Conservation (phyloP, 2,113 vertebrate genomes). For the Odobenus rosmarus region DNA sequence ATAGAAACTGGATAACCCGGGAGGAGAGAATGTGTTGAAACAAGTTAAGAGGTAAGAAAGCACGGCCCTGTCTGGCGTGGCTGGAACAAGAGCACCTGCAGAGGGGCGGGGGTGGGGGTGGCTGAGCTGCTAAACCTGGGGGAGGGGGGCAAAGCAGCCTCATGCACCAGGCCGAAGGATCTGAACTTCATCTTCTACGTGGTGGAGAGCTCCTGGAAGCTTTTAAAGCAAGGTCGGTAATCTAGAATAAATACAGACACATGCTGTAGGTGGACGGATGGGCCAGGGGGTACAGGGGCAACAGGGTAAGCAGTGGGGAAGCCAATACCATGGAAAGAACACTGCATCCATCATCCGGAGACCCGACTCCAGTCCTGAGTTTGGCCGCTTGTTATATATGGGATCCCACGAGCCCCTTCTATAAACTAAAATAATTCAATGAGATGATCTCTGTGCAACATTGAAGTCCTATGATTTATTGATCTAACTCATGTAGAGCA, state of each 20-base stretch:
- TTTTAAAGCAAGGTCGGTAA: fast-evolving
- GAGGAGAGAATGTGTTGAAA: background rate
- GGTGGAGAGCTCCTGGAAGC: background rate
- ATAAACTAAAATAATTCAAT: background rate
- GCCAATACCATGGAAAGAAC: no score
- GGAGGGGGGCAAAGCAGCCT: background rate
- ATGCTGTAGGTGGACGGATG: fast-evolving
- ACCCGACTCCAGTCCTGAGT: background rate
- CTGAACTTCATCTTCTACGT: background rate
- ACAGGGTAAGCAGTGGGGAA: fast-evolving
- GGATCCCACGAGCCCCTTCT: background rate
- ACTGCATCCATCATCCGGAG: no score
- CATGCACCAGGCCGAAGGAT: no score
- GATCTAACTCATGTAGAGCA: background rate
- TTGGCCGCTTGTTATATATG: background rate
- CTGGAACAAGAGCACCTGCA: background rate
- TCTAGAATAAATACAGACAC: background rate
- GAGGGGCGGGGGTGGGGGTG: no score
- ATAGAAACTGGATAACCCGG: background rate
- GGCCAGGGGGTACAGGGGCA: no score
- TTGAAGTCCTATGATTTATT: background rate
- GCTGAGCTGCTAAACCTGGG: background rate
- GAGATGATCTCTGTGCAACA: background rate
- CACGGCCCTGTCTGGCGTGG: fast-evolving
- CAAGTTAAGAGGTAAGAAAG: background rate